A percentile compares a stretch with the other conserved stretches of the same genome.
Conservation (phyloP, 1,140 invertebrate genomes). For the Parasteatoda tepidariorum region DNA sequence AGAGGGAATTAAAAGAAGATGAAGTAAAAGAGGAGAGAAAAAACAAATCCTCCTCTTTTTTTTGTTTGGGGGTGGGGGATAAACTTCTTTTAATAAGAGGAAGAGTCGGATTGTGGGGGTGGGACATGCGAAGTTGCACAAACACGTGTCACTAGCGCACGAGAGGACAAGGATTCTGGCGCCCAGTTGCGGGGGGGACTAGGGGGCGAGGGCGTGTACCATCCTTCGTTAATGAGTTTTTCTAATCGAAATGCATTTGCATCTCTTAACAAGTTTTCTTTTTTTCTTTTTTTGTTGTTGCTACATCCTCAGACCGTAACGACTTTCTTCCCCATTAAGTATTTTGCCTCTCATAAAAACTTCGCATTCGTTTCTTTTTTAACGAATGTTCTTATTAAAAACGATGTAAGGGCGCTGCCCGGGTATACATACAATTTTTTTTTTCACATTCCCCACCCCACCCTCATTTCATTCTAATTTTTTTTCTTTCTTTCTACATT, state of each 20-base stretch:
- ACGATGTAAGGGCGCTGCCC: slow-evolving; percentile 56
- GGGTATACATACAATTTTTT: slow-evolving; percentile 19
- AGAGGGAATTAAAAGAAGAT: neutral
- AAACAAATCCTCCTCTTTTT: slow-evolving; percentile 27
- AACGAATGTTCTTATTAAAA: slow-evolving; percentile 62
- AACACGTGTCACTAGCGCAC: slow-evolving; percentile 56
- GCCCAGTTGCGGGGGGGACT: neutral
- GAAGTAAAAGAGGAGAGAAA: slow-evolving; percentile 15
- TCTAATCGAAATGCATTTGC: slow-evolving; percentile 62
- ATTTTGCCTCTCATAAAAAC: slow-evolving; percentile 60
- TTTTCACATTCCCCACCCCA: slow-evolving; percentile 18
- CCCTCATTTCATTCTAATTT: neutral
- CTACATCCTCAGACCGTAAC: slow-evolving; percentile 52
- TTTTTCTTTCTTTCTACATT: slow-evolving; percentile 25
- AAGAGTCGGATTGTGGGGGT: slow-evolving; percentile 23
- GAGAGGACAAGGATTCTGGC: slow-evolving; percentile 45
- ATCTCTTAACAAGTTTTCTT: slow-evolving; percentile 60
- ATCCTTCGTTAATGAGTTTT: slow-evolving; percentile 61
- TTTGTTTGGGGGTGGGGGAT: slow-evolving; percentile 7
- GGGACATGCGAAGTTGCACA: slow-evolving; percentile 47
- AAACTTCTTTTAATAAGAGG: slow-evolving; percentile 55
- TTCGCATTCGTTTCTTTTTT: slow-evolving; percentile 56
- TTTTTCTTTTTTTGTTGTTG: slow-evolving; percentile 32
- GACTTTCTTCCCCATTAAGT: slow-evolving; percentile 61
- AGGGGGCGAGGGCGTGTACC: slow-evolving; percentile 10